A percentile compares a stretch with the other conserved stretches of the same genome.
Evolutionary conservation across 1,140 invertebrate species (phyloP).

Genomic region (Apocrypta bakeri): DNA sequence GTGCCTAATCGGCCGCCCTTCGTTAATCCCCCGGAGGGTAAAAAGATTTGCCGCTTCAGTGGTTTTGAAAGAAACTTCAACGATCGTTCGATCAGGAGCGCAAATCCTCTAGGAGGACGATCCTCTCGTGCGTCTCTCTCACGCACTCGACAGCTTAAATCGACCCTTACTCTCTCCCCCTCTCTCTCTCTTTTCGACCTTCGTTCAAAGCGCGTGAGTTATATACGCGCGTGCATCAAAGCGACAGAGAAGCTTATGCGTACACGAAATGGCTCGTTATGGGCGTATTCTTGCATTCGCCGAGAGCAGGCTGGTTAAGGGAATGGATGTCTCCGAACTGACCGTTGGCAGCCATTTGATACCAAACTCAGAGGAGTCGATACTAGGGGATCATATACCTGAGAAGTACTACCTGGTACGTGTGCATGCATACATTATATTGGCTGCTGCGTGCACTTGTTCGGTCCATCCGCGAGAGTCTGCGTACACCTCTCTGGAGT

Average conservation of each 20-base stretch:
- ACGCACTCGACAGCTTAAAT: neutral
- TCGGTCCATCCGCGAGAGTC: neutral
- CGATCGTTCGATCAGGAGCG: conserved; percentile 63
- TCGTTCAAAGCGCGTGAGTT: neutral
- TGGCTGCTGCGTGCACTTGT: neutral
- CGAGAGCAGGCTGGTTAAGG: neutral
- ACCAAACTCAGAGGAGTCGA: conserved; percentile 65
- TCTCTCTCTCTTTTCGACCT: conserved; percentile 18
- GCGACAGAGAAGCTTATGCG: neutral
- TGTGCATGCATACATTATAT: neutral
- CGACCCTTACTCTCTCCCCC: conserved; percentile 1
- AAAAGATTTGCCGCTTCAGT: conserved; percentile 70
- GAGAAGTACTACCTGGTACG: neutral
- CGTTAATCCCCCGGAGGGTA: conserved; percentile 69
- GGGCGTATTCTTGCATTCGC: conserved; percentile 31
- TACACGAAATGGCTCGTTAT: conserved; percentile 22
- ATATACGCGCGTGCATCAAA: neutral
- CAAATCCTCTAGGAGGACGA: conserved; percentile 53
- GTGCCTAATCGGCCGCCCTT: conserved; percentile 70
- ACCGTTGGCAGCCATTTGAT: conserved; percentile 67
- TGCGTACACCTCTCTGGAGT: neutral
- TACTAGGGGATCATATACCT: conserved; percentile 63
- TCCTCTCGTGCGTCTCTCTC: conserved; percentile 44
- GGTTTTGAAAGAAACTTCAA: conserved; percentile 71
- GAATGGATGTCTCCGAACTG: neutral